Base-by-base conservation (phyloP, 1,140 invertebrate species). In the Bombus confusus region DNA sequence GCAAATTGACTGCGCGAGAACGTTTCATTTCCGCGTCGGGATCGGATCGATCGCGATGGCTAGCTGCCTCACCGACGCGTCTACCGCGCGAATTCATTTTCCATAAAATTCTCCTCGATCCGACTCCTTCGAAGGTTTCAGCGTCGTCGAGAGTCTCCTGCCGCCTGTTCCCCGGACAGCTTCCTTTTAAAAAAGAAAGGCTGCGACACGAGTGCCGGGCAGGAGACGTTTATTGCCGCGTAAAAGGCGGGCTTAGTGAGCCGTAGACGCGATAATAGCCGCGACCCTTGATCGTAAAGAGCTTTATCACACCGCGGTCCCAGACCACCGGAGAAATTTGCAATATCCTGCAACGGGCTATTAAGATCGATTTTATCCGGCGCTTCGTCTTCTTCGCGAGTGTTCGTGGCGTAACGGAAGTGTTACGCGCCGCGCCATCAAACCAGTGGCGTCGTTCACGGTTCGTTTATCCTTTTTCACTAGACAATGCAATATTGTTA, bases 141-240 rank as follows among this genome's bases (percentile, higher is more conserved):
- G 3, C 28, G 59, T 37, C 47, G 22, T 59, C n/a, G 43, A 34
- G 15, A 47, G 22, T n/a, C 43, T 13, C 12, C 13, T 62, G 5
- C 5, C 31, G 66, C n/a, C 25, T 43, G 12, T 43, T 73, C 28
- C 28, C 25, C 59, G 10, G 59, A 13, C 57, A 12, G 28, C 64
- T 59, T n/a, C 69, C 28, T 75, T 52, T 52, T 12, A 13, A 74
- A 34, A 75, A 75, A 75, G 31, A 31, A 59, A 78, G 66, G 34
- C 41, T 22, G 41, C n/a, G 31, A 57, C 31, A 37, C 71, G 43
- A 83, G 34, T 47, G 37, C 15, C 13, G 78, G 8, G 39, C 41
- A 18, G 25, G 37, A 64, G 31, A 88, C 88, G 79, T 89, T 89
- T 86, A 89, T 88, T 64, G 80, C 59, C 66, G 64, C 80, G 87